Conservation (phyloP, 1,140 invertebrate species). For the Heterodera carotae region DNA sequence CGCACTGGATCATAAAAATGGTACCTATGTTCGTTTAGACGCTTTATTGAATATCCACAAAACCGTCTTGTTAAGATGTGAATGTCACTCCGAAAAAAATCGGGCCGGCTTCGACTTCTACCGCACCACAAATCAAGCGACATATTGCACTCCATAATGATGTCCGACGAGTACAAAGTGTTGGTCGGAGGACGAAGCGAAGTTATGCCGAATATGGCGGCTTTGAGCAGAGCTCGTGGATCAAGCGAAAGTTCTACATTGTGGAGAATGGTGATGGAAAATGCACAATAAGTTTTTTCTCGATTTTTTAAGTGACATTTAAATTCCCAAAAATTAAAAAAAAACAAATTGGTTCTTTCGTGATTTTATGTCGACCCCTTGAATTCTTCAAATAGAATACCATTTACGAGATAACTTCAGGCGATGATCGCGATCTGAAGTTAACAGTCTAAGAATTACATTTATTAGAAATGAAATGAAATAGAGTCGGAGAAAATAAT, state of each 20-base stretch:
- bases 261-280: no score
- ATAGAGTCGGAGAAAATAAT: no score
- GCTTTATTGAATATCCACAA: neutral
- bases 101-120: neutral
- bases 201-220: no score
- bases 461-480: no score
- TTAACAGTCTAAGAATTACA: no score
- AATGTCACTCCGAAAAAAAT: neutral
- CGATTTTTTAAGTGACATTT: neutral
- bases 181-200: neutral
- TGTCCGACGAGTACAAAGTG: neutral
- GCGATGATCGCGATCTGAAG: no score
- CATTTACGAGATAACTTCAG: no score
- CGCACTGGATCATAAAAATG: no score
- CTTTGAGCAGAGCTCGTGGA: constrained; percentile 14
- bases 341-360: no score
- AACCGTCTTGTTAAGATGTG: neutral
- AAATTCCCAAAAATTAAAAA: neutral
- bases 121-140: neutral
- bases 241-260: constrained; percentile 38
- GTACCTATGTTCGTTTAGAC: no score
- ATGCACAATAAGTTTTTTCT: constrained; percentile 24
- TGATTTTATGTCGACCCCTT: no score
- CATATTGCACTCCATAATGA: neutral
- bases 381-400: no score